Conservation (phyloP, 2,888 invertebrate species). For the Coremacera marginata region DNA sequence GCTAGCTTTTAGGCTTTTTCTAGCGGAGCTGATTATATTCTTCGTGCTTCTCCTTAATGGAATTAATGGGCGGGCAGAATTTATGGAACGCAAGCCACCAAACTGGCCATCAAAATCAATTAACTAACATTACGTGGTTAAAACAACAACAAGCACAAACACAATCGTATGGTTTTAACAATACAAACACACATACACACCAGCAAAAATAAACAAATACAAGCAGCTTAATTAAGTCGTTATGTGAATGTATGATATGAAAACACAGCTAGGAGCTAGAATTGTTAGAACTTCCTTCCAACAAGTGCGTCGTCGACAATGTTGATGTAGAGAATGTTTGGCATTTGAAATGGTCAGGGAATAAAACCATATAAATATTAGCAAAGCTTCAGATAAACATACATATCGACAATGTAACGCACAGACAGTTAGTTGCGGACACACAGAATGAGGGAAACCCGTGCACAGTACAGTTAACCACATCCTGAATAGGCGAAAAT, state of each 20-base stretch:
- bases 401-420: neutral
- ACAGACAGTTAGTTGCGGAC: constrained; percentile 10
- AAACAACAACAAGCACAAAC: neutral
- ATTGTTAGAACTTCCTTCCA: neutral
- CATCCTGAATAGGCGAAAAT: constrained; percentile 28
- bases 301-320: neutral
- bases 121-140: neutral
- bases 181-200: neutral
- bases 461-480: constrained; percentile 11
- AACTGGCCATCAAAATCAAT: neutral
- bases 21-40: too few relatives aligned
- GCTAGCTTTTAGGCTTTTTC: too few relatives aligned
- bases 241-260: neutral
- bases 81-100: neutral
- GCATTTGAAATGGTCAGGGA: neutral
- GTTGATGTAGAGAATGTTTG: too few relatives aligned
- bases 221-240: constrained; percentile 16
- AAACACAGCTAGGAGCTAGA: neutral
- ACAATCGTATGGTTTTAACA: neutral
- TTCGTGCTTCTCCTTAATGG: too few relatives aligned
- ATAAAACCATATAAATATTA: neutral
- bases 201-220: neutral
- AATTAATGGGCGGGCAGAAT: too few relatives aligned
- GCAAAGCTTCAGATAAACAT: neutral
- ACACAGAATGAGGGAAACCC: neutral